Percentiles rank a stretch among this genome's conserved stretches.
Conservation (phyloP, 2,797 vertebrate species). For the Pipistrellus kuhlii region DNA sequence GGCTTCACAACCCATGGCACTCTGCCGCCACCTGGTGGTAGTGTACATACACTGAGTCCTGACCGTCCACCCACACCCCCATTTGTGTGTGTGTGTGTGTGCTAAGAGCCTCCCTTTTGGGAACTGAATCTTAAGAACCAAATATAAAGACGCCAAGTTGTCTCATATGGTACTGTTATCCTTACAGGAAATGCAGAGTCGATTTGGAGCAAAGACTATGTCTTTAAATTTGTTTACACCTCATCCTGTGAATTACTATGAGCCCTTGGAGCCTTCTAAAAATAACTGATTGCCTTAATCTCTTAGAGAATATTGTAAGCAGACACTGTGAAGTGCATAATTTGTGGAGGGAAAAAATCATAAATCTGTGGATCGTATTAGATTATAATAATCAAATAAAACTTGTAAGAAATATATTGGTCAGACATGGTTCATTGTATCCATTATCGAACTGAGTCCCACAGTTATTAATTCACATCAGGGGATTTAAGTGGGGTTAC, state of each 20-base stretch:
- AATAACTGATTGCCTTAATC: slow-evolving; percentile 25
- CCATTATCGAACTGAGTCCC: background rate
- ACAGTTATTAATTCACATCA: background rate
- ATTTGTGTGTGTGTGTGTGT: background rate
- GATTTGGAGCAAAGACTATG: background rate
- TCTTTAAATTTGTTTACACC: background rate
- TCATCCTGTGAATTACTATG: background rate
- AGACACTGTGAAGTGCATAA: background rate
- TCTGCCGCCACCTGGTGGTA: slow-evolving; percentile 69
- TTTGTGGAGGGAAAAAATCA: background rate
- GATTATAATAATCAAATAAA: slow-evolving; percentile 60
- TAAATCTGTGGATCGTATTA: slow-evolving; percentile 5
- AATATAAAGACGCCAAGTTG: slow-evolving; percentile 19
- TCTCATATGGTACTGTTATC: background rate
- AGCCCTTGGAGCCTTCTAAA: background rate
- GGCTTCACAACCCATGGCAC: background rate
- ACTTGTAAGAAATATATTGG: slow-evolving; percentile 29
- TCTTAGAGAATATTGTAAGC: slow-evolving; percentile 8
- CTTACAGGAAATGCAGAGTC: background rate
- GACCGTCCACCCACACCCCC: background rate
- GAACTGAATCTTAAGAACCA: background rate
- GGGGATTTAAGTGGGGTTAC: background rate
- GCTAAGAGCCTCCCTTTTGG: background rate
- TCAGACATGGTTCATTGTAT: background rate
- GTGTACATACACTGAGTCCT: background rate